A percentile compares a stretch with the other conserved stretches of the same genome.
Evolutionary conservation across 2,888 invertebrate genomes (phyloP).

Genomic region (Hirtodrosophila trivittata): DNA sequence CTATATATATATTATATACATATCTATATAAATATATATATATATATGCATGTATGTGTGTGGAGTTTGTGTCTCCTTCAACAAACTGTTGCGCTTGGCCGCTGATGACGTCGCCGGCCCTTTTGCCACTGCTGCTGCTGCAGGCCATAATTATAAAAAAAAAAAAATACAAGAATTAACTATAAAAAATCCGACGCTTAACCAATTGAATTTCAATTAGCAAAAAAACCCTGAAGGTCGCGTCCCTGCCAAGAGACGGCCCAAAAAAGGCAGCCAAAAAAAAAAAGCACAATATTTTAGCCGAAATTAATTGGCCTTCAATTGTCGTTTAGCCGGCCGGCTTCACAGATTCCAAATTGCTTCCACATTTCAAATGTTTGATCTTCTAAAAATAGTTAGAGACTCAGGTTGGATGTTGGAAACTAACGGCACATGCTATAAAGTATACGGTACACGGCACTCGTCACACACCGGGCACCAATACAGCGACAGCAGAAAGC

Average conservation of each 20-base stretch:
- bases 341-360: slow-evolving; percentile 20
- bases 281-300: too few species aligned
- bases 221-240: slow-evolving; percentile 34
- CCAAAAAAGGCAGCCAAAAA: neutral
- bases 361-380: slow-evolving; percentile 13
- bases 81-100: slow-evolving; percentile 75
- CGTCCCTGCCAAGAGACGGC: neutral
- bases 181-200: slow-evolving; percentile 14
- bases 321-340: slow-evolving; percentile 55
- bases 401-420: neutral
- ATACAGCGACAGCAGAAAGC: slow-evolving; percentile 3
- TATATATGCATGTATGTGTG: slow-evolving; percentile 26
- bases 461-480: slow-evolving; percentile 38
- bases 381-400: slow-evolving; percentile 35
- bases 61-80: slow-evolving; percentile 63
- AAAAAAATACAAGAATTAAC: neutral
- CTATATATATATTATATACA: slow-evolving; percentile 14
- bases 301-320: slow-evolving; percentile 33
- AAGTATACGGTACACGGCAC: neutral
- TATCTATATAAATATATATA: slow-evolving; percentile 33
- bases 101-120: slow-evolving; percentile 64
- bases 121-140: slow-evolving; percentile 33
- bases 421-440: slow-evolving; percentile 2
- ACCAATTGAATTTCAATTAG: slow-evolving; percentile 67
- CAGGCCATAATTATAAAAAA: slow-evolving; percentile 46